Base-by-base conservation (phyloP, 1,140 invertebrate species). In the Lasioglossum baleicum region DNA sequence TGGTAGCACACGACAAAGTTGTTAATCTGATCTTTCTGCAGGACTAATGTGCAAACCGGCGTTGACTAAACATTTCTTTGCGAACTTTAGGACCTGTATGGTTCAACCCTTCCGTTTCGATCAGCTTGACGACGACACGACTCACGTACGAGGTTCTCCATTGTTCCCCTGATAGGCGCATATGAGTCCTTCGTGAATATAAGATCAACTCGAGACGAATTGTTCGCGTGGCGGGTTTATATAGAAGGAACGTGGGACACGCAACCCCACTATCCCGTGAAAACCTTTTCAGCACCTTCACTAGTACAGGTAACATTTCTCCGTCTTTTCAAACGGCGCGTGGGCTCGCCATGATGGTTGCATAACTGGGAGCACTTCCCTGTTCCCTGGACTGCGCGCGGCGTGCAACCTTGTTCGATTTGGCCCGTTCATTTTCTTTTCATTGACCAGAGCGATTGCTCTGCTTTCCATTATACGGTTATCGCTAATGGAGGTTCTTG, bases 241-340 rank as follows among this genome's bases (percentile, higher is more conserved):
- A 90, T 90, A 90, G 84, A 58, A 44, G 60, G 61, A 67, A 31
- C 60, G 67, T 58, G 60, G 65, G 61, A 75, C 40, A 64, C 35
- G n/a, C 48, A 70, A 78, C 80, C 88, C 86, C 87, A 88, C 88
- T 87, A 83, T 81, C 75, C 53, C 53, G 31, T 35, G 26, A 70
- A 75, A 71, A 77, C 0, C 40, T 63, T 71, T 35, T 61, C 69
- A 44, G 63, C 79, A 82, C 86, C 68, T 88, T 88, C 83, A 86
- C 88, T 75, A n/a, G 44, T 61, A 31, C 67, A 51, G 11, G 31
- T 80, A 72, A n/a, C 58, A 35, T 48, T 73, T 74, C 68, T 58
- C 73, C 44, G 66, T 86, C 68, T 42, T 51, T 72, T 6, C 42
- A 26, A 83, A 65, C 51, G 35, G 56, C 22, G n/a, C 58, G n/a